Evolutionary conservation across 2,113 vertebrate genomes (phyloP).

Genomic region (Xenotilapia leptura): DNA sequence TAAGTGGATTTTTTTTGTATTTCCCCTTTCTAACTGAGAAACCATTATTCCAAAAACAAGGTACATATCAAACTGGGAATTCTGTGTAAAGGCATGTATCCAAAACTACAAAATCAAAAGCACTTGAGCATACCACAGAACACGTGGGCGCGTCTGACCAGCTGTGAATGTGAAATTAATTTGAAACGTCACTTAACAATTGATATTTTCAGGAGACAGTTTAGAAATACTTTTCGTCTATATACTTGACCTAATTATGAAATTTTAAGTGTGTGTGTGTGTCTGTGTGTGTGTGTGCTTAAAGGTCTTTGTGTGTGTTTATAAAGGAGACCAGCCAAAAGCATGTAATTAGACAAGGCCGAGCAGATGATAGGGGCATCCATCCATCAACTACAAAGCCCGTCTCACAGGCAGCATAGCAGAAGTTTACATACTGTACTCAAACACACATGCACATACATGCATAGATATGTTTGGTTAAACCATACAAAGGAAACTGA

Average conservation of each 20-base stretch:
- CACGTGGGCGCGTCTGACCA: not conserved
- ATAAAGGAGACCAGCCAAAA: not conserved
- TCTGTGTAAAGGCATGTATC: not conserved
- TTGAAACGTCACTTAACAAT: not conserved
- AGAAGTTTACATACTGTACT: not conserved
- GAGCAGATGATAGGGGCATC: not conserved
- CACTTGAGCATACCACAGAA: not conserved
- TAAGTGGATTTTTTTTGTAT: not conserved
- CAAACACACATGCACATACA: not conserved
- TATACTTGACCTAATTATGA: not conserved
- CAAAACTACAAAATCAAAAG: not conserved
- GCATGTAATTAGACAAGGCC: constrained; percentile 5
- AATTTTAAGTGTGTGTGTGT: not conserved
- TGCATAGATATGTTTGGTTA: not conserved
- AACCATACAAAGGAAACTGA: not conserved
- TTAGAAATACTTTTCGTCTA: not conserved
- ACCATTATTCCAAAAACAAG: not conserved
- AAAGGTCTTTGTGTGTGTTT: not conserved
- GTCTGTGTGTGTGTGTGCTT: accelerated
- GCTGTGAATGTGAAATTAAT: not conserved
- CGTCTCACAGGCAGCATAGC: not conserved
- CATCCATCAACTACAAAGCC: constrained; percentile 9
- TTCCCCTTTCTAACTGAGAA: not conserved
- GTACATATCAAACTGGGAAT: not conserved
- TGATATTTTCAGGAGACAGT: not conserved